Evolutionary conservation across 2,888 invertebrate genomes (phyloP).

Genomic region (Teleiodes luculella): DNA sequence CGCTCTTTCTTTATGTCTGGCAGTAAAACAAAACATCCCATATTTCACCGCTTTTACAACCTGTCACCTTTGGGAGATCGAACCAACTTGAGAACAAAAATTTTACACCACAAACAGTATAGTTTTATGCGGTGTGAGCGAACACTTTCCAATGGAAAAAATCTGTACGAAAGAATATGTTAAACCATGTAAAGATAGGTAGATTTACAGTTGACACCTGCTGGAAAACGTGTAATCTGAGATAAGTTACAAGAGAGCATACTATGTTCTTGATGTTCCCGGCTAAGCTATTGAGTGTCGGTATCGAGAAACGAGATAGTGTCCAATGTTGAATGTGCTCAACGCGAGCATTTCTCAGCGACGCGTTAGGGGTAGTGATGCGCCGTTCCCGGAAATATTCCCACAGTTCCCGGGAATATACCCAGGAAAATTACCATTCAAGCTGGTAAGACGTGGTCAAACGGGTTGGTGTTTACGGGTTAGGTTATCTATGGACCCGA

Average conservation of each 20-base stretch:
- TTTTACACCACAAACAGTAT: conserved; percentile 19
- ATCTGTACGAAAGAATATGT: too few relatives aligned
- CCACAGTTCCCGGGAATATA: too few relatives aligned
- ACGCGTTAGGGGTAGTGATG: too few relatives aligned
- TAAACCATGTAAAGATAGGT: neutral
- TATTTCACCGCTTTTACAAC: conserved; percentile 43
- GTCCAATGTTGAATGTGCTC: conserved; percentile 37
- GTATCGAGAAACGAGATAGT: conserved; percentile 35
- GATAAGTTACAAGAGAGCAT: conserved; percentile 33
- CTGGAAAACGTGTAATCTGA: conserved; percentile 31
- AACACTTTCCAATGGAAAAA: too few relatives aligned
- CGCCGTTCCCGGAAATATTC: too few relatives aligned
- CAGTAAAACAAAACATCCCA: conserved; percentile 39
- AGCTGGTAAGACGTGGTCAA: too few relatives aligned
- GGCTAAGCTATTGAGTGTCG: conserved; percentile 33
- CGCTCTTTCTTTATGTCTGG: conserved; percentile 33
- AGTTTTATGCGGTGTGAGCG: conserved; percentile 4
- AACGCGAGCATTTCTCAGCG: conserved; percentile 38
- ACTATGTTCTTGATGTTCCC: conserved; percentile 13
- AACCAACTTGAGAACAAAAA: conserved; percentile 17
- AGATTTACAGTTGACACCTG: conserved; percentile 13
- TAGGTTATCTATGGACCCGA: too few relatives aligned
- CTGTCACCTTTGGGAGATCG: conserved; percentile 32
- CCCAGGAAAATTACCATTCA: too few relatives aligned
- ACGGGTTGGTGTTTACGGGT: too few relatives aligned